phyloP scores from a whole-genome alignment of 2,888 invertebrate species.

The Xylota segnis region DNA sequence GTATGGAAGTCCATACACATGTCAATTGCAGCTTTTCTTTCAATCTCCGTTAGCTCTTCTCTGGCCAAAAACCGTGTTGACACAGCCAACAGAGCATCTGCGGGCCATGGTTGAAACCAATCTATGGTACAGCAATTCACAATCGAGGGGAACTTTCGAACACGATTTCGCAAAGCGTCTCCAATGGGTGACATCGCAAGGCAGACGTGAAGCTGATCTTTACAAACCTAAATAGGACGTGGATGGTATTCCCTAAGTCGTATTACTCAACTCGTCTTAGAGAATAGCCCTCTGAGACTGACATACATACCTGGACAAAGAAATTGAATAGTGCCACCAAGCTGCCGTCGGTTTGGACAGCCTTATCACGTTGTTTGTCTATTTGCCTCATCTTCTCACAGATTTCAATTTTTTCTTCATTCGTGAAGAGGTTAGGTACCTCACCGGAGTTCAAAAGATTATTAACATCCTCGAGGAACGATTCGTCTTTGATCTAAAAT shows the following conservation, averaged over 20 bases:
- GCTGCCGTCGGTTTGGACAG: constrained; percentile 96
- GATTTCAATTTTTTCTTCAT: constrained; percentile 95
- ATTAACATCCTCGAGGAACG: constrained; percentile 96
- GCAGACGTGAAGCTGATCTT: constrained; percentile 95
- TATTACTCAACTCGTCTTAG: no score
- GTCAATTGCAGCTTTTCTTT: constrained; percentile 91
- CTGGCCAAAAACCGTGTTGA: constrained; percentile 92
- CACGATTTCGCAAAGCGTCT: constrained; percentile 91
- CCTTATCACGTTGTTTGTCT: constrained; percentile 94
- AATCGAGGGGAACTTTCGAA: constrained; percentile 95
- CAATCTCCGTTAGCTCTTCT: constrained; percentile 90
- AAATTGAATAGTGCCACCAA: constrained; percentile 95
- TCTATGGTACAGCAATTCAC: constrained; percentile 98
- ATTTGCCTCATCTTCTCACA: constrained; percentile 97
- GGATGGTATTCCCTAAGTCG: not conserved
- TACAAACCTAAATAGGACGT: constrained; percentile 87
- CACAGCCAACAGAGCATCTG: constrained; percentile 95
- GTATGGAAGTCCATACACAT: constrained; percentile 96
- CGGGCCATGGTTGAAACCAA: constrained; percentile 98
- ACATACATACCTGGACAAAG: constrained; percentile 87
- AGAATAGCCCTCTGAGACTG: no score
- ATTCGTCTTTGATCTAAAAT: constrained; percentile 94
- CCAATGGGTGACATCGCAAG: constrained; percentile 96
- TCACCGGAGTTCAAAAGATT: constrained; percentile 97
- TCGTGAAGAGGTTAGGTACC: constrained; percentile 94